phyloP scores from a whole-genome alignment of 2,113 vertebrate genomes.

The Oryzias curvinotus region DNA sequence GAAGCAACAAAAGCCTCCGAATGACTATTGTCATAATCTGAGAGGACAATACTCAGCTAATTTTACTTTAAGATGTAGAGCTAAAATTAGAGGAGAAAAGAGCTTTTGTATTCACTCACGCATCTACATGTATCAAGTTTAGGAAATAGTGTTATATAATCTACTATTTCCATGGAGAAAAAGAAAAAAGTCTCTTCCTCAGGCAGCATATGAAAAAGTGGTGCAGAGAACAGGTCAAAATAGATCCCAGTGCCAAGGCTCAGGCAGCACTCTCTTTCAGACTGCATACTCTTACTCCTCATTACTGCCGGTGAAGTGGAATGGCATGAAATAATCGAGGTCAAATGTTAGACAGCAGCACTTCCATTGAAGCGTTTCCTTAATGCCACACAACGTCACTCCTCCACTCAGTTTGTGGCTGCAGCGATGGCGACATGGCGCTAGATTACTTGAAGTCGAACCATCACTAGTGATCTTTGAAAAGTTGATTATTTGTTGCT shows the following conservation, averaged over 20 bases:
- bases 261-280: slow-evolving; percentile 5
- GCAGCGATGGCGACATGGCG: background rate
- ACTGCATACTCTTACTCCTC: slow-evolving; percentile 28
- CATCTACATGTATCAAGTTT: background rate
- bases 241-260: slow-evolving; percentile 28
- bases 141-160: background rate
- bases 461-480: background rate
- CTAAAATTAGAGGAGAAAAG: background rate
- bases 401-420: background rate
- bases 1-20: slow-evolving; percentile 7
- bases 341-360: slow-evolving; percentile 9
- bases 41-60: slow-evolving; percentile 4
- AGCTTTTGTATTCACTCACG: slow-evolving; percentile 4
- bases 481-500: background rate
- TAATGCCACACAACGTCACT: slow-evolving; percentile 12
- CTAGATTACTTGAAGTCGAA: slow-evolving; percentile 5
- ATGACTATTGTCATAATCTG: background rate
- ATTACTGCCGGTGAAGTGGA: slow-evolving; percentile 27
- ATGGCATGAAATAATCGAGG: slow-evolving; percentile 29
- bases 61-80: background rate
- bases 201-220: background rate
- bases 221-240: slow-evolving; percentile 16
- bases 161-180: background rate
- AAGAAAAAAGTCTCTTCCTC: slow-evolving; percentile 5
- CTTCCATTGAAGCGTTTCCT: background rate